Evolutionary conservation across 2,113 vertebrate species (phyloP).

Genomic region (Heterochromis multidens): DNA sequence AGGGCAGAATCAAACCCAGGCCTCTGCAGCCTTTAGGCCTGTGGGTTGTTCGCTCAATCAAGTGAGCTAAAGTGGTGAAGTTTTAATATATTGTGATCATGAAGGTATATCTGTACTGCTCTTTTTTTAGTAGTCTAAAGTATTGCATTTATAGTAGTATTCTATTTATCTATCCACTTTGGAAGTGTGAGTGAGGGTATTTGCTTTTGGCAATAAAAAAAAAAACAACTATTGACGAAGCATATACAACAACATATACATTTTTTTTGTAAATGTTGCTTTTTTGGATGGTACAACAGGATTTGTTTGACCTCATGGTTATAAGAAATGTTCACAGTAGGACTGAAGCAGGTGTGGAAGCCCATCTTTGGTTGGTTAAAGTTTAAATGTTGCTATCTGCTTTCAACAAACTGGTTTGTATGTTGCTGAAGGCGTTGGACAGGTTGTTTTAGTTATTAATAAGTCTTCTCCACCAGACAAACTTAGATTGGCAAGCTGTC

Average conservation of each 20-base stretch:
- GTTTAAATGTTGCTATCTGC: neutral
- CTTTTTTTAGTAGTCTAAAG: neutral
- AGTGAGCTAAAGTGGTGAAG: neutral
- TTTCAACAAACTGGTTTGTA: neutral
- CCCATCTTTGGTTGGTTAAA: neutral
- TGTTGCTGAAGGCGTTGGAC: neutral
- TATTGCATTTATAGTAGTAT: neutral
- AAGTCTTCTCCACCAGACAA: neutral
- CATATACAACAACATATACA: neutral
- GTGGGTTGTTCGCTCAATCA: neutral
- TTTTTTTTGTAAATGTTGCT: neutral
- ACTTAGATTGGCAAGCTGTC: neutral
- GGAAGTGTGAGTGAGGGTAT: neutral
- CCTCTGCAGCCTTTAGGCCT: neutral
- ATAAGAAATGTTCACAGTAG: neutral
- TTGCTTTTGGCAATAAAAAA: neutral
- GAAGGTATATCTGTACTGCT: neutral
- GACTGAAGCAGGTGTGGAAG: neutral
- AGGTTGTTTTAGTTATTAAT: constrained; percentile 18
- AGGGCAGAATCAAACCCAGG: neutral
- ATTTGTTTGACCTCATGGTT: neutral
- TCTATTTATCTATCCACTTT: neutral
- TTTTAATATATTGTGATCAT: neutral
- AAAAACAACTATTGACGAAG: neutral
- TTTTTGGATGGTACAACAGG: neutral